These are phyloP conservation scores for Eretmocerus hayati DNA, from an alignment of 2,888 invertebrate species.

Conservation along the genomic window DNA sequence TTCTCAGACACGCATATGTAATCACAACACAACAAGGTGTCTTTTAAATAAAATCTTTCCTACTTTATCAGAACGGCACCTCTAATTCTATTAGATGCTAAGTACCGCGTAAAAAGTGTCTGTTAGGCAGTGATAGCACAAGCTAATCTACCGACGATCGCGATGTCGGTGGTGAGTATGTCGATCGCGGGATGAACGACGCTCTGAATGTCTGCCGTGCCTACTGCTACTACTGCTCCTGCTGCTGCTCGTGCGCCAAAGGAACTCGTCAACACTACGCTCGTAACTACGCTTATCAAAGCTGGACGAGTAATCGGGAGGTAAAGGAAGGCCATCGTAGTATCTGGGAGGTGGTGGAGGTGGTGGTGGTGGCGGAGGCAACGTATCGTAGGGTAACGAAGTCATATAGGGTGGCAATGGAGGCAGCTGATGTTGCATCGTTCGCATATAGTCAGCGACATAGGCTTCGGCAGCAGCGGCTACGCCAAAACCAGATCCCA, in stretches of 20 bases:
- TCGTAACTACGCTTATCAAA: constrained; percentile 78
- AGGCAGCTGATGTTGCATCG: constrained; percentile 78
- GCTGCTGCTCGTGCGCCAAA: constrained; percentile 72
- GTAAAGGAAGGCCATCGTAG: constrained; percentile 69
- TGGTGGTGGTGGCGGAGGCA: constrained; percentile 60
- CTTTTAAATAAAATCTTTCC: too few species aligned
- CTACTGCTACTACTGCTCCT: too few species aligned
- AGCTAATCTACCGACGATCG: constrained; percentile 51
- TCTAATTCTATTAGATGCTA: too few species aligned
- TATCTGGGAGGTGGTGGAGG: constrained; percentile 65
- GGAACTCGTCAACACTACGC: constrained; percentile 80
- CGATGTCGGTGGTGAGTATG: constrained; percentile 55
- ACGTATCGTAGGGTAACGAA: constrained; percentile 49
- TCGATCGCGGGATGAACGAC: constrained; percentile 54
- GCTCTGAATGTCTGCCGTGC: constrained; percentile 38
- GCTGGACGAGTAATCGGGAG: constrained; percentile 62
- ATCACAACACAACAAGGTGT: too few species aligned
- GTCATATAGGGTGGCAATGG: constrained; percentile 81
- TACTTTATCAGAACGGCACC: too few species aligned
- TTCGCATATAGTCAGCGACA: constrained; percentile 82
- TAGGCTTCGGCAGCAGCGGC: constrained; percentile 77
- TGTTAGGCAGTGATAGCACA: neutral
- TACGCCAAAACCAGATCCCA: constrained; percentile 49
- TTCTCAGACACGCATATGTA: too few species aligned
- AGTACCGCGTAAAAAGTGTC: too few species aligned